Evolutionary conservation across 2,888 invertebrate species (phyloP), one percentile per base, ranked within the genome.

Genomic region (Bugulina stolonifera): DNA sequence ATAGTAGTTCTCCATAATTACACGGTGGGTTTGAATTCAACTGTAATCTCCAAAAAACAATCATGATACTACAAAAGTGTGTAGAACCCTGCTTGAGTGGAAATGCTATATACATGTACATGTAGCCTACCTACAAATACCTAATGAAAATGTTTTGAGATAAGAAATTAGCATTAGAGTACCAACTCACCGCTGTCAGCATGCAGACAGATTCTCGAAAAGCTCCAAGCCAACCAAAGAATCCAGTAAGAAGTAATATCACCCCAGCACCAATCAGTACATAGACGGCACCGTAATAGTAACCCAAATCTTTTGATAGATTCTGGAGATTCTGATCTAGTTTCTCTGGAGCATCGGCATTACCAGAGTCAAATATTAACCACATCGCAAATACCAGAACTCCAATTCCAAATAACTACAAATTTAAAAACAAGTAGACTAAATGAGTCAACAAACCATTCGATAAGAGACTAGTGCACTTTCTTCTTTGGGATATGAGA

Each of bases 141-240:
- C 5, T 18, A 43, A 43, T 43, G 18, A 43, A 43, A 43, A 5
- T 10, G 43, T 43, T 43, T 43, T 43, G 10, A 43, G 18, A 18
- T 43, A 10, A 10, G 18, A 5, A 43, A 43, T 43, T 5, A 10
- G 43, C 43, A 43, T 5, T 43, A 43, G 10, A 10, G 43, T 18
- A 43, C 43, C 5, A 43, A 43, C 70, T 43, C 23, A 70, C 70
- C 2, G 35, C 70, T 10, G 54, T 43, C 10, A 70, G 52, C 52
- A 70, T 43, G 54, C 32, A 29, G 35, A 54, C 27, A 23, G 70
- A 70, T 32, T 70, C 70, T 18, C 52, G 2, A 29, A 29, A 43
- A 35, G 70, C 70, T 43, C 70, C 70, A 5, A 70, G 23, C 70
- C 70, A 70, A 25, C 70, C 70, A 54, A 35, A 25, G 2, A 70